Evolutionary conservation across 2,797 vertebrate genomes (phyloP).

Genomic region (Fistularia commersonii): DNA sequence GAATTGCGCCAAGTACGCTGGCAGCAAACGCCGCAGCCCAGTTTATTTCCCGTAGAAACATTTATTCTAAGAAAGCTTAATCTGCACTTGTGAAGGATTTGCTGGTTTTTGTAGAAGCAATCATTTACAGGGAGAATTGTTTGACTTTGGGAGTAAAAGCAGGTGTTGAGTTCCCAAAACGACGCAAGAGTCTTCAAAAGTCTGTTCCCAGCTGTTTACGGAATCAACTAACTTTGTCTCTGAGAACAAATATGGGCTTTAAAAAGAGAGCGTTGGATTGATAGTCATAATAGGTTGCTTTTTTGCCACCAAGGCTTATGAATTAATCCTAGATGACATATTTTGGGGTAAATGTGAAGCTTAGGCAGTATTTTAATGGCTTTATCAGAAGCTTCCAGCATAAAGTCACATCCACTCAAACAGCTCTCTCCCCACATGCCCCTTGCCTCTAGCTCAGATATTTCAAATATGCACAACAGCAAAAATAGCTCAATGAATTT

Average conservation of each 20-base stretch:
- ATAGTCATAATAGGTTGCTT: conserved; percentile 30
- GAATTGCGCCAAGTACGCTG: conserved; percentile 49
- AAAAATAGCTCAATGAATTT: conserved; percentile 35
- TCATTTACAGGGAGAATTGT: conserved; percentile 32
- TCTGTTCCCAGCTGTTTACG: conserved; percentile 38
- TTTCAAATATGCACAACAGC: conserved; percentile 47
- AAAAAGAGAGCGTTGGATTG: conserved; percentile 24
- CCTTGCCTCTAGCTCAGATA: conserved; percentile 27
- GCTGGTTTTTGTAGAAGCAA: conserved; percentile 44
- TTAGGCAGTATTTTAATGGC: conserved; percentile 42
- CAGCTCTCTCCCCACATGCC: conserved; percentile 13
- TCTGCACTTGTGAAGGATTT: conserved; percentile 45
- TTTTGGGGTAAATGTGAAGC: conserved; percentile 45
- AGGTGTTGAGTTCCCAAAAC: conserved; percentile 53
- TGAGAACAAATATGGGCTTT: conserved; percentile 32
- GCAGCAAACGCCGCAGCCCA: conserved; percentile 64
- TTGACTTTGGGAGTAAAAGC: conserved; percentile 44
- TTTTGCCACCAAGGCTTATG: conserved; percentile 30
- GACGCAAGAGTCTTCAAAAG: conserved; percentile 34
- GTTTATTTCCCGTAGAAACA: conserved; percentile 57
- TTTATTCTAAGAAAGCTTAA: conserved; percentile 47
- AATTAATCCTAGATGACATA: conserved; percentile 44
- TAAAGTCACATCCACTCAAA: conserved; percentile 27
- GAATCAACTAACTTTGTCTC: conserved; percentile 37
- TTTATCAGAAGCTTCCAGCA: conserved; percentile 40